These are phyloP conservation scores for Laterallus jamaicensis DNA, from an alignment of 2,113 vertebrate species.

Conservation along the genomic window DNA sequence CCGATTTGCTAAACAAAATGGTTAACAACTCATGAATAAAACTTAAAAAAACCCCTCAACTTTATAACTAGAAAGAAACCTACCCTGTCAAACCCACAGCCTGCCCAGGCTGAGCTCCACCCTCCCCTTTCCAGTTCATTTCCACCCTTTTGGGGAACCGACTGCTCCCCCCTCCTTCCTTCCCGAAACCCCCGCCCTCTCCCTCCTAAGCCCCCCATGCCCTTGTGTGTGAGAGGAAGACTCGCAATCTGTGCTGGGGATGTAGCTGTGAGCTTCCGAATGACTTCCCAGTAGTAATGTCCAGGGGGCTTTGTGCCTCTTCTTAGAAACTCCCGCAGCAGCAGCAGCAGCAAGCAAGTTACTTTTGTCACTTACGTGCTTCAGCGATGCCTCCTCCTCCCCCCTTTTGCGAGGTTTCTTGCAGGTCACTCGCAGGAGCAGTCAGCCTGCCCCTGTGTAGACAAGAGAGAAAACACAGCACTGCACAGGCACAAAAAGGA, in stretches of 20 bases:
- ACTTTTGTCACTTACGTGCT: constrained; percentile 75
- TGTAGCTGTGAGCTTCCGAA: constrained; percentile 81
- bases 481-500: neutral
- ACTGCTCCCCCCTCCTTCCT: neutral
- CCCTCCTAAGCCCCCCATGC: neutral
- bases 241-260: constrained; percentile 80
- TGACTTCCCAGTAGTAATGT: constrained; percentile 84
- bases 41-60: constrained; percentile 29
- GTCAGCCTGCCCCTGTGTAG: neutral
- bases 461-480: neutral
- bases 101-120: constrained; percentile 56
- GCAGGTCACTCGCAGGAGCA: constrained; percentile 23
- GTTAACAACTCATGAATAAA: constrained; percentile 85
- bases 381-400: neutral
- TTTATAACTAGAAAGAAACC: constrained; percentile 15
- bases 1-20: constrained; percentile 81
- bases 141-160: constrained; percentile 66
- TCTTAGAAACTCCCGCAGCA: constrained; percentile 44
- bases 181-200: accelerated
- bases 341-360: neutral
- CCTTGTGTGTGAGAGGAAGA: constrained; percentile 59
- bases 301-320: constrained; percentile 66
- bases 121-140: constrained; percentile 79
- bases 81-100: neutral
- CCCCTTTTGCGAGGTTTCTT: neutral